phyloP scores from a whole-genome alignment of 2,113 vertebrate genomes.

The Myxocyprinus asiaticus region DNA sequence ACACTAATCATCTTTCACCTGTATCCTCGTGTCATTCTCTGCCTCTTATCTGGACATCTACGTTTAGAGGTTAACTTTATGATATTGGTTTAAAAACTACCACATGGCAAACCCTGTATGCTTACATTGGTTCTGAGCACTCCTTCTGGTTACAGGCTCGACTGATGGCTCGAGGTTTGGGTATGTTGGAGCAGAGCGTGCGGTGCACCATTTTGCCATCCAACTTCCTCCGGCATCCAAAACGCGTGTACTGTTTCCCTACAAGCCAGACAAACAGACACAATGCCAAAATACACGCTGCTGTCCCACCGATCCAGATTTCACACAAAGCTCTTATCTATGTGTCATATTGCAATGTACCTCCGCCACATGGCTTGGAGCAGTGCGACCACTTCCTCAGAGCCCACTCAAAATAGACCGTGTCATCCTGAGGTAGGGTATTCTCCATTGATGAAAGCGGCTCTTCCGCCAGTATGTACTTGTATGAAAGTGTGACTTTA shows the following conservation, averaged over 20 bases:
- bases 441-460: slow-evolving; percentile 83
- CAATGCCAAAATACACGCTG: too few species aligned
- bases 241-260: slow-evolving; percentile 92
- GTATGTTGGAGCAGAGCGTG: slow-evolving; percentile 81
- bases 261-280: slow-evolving; percentile 41
- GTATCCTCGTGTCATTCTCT: not conserved
- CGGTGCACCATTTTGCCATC: slow-evolving; percentile 93
- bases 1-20: too few species aligned
- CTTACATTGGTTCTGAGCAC: slow-evolving; percentile 88
- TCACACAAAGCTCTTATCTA: too few species aligned
- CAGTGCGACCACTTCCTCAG: slow-evolving; percentile 96
- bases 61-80: too few species aligned
- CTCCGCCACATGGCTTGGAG: slow-evolving; percentile 94
- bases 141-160: slow-evolving; percentile 86
- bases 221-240: slow-evolving; percentile 90
- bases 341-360: slow-evolving; percentile 64
- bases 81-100: not conserved
- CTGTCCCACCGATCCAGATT: too few species aligned
- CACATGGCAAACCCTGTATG: not conserved
- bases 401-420: slow-evolving; percentile 87
- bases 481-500: slow-evolving; percentile 92
- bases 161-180: slow-evolving; percentile 88
- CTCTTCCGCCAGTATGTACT: slow-evolving; percentile 93
- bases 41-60: not conserved
- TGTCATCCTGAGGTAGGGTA: slow-evolving; percentile 87